Evolutionary conservation across 2,797 vertebrate genomes (phyloP).

Genomic region (Merluccius polli): DNA sequence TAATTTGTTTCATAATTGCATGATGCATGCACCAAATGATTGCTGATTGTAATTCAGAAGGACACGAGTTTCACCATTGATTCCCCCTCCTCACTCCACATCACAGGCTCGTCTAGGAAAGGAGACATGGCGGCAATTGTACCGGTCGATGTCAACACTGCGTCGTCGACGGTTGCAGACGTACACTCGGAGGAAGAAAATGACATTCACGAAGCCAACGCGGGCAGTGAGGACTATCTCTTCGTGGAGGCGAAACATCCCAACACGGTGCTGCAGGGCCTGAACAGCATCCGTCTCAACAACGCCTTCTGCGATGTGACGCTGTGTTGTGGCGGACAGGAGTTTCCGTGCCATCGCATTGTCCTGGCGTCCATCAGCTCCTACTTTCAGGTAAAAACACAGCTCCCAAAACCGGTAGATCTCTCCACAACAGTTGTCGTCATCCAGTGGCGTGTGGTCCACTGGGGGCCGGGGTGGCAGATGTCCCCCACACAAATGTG

Average conservation of each 20-base stretch:
- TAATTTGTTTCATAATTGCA: not conserved
- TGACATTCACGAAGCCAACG: conserved; percentile 19
- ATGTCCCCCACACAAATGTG: too few species aligned
- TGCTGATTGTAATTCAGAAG: not conserved
- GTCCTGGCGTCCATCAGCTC: conserved; percentile 80
- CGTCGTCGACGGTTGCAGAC: conserved; percentile 41
- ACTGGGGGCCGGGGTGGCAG: too few species aligned
- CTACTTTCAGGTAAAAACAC: conserved; percentile 74
- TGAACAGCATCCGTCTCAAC: conserved; percentile 77
- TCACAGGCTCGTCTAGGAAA: conserved; percentile 35
- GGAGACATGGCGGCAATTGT: conserved; percentile 71
- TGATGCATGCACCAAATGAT: not conserved
- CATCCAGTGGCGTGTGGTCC: not conserved
- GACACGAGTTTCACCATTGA: not conserved
- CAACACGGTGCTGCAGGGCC: conserved; percentile 75
- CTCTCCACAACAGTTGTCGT: not conserved
- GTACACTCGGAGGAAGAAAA: conserved; percentile 44
- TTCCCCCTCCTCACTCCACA: not conserved
- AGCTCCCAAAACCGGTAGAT: not conserved
- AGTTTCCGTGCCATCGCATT: conserved; percentile 80
- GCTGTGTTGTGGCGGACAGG: conserved; percentile 78
- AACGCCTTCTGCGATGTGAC: conserved; percentile 81
- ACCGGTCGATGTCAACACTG: conserved; percentile 50
- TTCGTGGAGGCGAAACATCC: conserved; percentile 75
- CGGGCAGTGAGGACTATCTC: conserved; percentile 72